These are phyloP conservation scores for Physella acuta DNA, from an alignment of 1,140 invertebrate genomes.

Conservation along the genomic window DNA sequence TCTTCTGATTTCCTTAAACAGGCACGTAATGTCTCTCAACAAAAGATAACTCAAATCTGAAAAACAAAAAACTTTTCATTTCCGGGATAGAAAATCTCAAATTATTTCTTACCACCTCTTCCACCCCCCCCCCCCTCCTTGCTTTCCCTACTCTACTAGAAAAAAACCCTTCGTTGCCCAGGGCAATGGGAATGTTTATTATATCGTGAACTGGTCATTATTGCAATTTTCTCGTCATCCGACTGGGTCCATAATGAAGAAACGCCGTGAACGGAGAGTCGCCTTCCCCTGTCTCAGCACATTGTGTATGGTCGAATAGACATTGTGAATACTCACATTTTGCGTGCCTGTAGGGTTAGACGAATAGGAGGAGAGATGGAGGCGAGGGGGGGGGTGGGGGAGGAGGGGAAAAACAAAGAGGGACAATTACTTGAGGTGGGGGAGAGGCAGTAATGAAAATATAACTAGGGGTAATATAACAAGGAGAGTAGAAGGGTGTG, in stretches of 20 bases:
- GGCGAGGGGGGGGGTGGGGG: neutral
- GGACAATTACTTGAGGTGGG: neutral
- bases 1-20: too few species aligned
- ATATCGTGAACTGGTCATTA: slow-evolving; percentile 9
- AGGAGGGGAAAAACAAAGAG: neutral
- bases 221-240: slow-evolving; percentile 10
- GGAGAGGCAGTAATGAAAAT: neutral
- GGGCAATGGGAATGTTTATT: slow-evolving; percentile 1
- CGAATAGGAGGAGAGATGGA: neutral
- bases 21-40: too few species aligned
- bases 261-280: neutral
- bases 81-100: too few species aligned
- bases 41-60: too few species aligned
- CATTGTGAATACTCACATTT: slow-evolving; percentile 1
- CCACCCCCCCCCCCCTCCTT: neutral
- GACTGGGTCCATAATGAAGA: slow-evolving; percentile 5
- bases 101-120: neutral
- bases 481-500: neutral
- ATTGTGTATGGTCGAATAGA: slow-evolving; percentile 10
- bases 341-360: neutral
- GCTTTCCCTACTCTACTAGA: neutral
- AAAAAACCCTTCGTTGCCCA: slow-evolving; percentile 5
- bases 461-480: neutral
- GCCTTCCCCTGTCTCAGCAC: slow-evolving; percentile 1
- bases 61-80: too few species aligned